Evolutionary conservation across 2,113 vertebrate species (phyloP).

Genomic region (Poicephalus gulielmi): DNA sequence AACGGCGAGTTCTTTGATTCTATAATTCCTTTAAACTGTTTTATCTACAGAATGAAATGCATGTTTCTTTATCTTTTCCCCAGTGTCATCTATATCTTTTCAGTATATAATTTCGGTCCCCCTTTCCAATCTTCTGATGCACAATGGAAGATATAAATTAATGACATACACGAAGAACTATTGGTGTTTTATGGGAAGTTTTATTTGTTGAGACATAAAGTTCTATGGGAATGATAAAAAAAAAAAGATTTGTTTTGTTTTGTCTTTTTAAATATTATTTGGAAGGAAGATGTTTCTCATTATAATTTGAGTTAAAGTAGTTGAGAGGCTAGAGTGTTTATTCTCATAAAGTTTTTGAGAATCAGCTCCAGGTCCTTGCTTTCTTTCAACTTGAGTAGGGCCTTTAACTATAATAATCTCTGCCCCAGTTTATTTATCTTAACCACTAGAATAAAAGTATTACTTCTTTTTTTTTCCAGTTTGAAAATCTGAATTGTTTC

Average conservation of each 20-base stretch:
- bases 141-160: background rate
- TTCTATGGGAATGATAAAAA: background rate
- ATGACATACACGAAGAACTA: background rate
- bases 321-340: background rate
- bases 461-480: background rate
- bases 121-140: background rate
- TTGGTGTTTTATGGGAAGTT: background rate
- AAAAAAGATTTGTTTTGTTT: background rate
- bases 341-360: background rate
- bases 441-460: background rate
- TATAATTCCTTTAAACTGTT: background rate
- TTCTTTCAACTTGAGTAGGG: background rate
- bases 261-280: background rate
- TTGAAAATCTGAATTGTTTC: background rate
- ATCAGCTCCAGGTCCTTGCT: background rate
- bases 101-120: background rate
- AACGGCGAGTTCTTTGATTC: background rate
- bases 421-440: background rate
- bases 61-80: background rate
- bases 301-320: background rate
- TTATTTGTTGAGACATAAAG: background rate
- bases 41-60: background rate
- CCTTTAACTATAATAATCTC: background rate
- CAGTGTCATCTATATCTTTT: background rate
- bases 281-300: background rate